Base-by-base conservation (phyloP, 2,888 invertebrate genomes). In the Aporophyla lueneburgensis region DNA sequence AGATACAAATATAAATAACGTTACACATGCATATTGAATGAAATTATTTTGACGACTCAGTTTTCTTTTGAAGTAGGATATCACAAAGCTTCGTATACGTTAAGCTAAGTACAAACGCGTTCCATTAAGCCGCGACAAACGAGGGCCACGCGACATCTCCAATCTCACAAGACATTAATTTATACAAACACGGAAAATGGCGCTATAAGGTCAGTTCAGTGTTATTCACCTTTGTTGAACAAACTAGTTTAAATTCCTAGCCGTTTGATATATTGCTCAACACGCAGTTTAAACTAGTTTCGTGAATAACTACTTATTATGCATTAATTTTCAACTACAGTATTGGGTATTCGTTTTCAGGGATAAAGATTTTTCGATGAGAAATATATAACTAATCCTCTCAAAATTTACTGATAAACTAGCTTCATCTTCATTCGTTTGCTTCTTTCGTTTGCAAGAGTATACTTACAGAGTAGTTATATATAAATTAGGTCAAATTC, bases 101-200 rank as follows among this genome's bases (percentile, higher is more conserved):
- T n/a, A n/a, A 46, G 43, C 14, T 24, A 14, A 19, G 46, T 62
- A 46, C 6, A 27, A 33, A 70, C 16, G 49, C 10, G 49, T 40
- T 33, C 27, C n/a, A 24, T 24, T 21, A 51, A 51, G 12, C 51
- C 16, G 19, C 7, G 14, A 10, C n/a, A 66, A 59, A 51, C 27
- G 27, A 67, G 33, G 49, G 10, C n/a, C 4, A 49, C 27, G 66
- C 16, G n/a, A 33, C 5, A 33, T 53, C 16, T 16, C 16, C 21
- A 21, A 67, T 40, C 3, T 40, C 40, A 19, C 46, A 62, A 59
- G 24, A 40, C 27, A 63, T 74, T 58, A 40, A 76, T 76, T 62
- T 54, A 24, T 56, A 27, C 61, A 67, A 76, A 62, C 68, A n/a
- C 54, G 40, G 49, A 49, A 76, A 54, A 56, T 62, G 21, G 19